Percentiles rank a stretch among this genome's conserved stretches.
Conservation (phyloP, 2,888 invertebrate genomes). For the Branchipolynoe longqiensis region DNA sequence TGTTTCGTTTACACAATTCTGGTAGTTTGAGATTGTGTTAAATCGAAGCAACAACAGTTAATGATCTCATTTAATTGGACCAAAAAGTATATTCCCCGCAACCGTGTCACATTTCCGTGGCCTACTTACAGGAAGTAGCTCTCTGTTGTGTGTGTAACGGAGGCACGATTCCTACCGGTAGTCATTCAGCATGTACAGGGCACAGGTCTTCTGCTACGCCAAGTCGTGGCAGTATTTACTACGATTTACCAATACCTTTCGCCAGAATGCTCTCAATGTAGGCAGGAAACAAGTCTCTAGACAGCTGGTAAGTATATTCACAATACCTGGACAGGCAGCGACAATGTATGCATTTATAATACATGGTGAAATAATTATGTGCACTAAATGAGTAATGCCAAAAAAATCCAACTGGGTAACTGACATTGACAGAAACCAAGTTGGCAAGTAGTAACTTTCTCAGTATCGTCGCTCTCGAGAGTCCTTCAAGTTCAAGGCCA, state of each 20-base stretch:
- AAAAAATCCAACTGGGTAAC: neutral
- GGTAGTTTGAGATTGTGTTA: too few species aligned
- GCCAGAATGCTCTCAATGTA: neutral
- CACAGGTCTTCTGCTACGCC: conserved; percentile 26
- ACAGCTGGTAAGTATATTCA: neutral
- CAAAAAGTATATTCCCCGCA: too few species aligned
- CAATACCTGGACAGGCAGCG: too few species aligned
- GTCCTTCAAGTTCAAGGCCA: too few species aligned
- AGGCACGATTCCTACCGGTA: too few species aligned
- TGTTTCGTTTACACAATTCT: too few species aligned
- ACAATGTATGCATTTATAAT: too few species aligned
- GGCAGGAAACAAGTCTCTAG: conserved; percentile 11
- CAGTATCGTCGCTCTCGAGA: too few species aligned
- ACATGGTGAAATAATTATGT: neutral
- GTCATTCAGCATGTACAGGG: neutral
- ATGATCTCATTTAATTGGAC: too few species aligned
- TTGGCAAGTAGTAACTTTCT: neutral
- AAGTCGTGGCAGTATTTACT: conserved; percentile 37
- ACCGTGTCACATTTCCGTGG: neutral
- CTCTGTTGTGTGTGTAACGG: neutral
- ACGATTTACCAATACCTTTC: neutral
- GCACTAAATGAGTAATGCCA: neutral
- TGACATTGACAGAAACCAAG: conserved; percentile 5
- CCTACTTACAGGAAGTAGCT: conserved; percentile 22
- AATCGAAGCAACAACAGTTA: too few species aligned